Evolutionary conservation across 1,140 invertebrate species (phyloP), one percentile per base, ranked within the genome.

Genomic region (Maconellicoccus hirsutus): DNA sequence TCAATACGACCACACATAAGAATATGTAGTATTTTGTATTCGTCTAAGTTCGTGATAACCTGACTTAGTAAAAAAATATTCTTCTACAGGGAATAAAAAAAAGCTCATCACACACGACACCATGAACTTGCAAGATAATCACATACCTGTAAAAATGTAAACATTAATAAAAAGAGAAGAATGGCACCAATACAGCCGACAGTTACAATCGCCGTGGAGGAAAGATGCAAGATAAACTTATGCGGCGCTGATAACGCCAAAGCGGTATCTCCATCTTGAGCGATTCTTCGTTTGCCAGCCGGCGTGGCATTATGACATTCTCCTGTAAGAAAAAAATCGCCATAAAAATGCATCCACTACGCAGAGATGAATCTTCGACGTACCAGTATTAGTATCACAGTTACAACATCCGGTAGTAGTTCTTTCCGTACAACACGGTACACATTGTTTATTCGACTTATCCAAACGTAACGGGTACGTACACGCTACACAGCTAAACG

Each of bases 271-370:
- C 85, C 82, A 14, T 79, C 79, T 74, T 85, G 80, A 0, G 87
- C 84, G 61, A 88, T 89, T 59, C 87, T 82, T n/a, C 88, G 81
- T 76, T 90, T 89, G 22, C 87, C 88, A 26, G 86, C 87, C 19
- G 87, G 86, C 0, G 87, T 87, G 19, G 70, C 14, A 29, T 74
- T 75, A 39, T 77, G 76, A 70, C 77, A 78, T 69, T 75, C 75
- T 14, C 77, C 77, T 77, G 71, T 29, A 73, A 66, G n/a, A 26
- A 25, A 21, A 21, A 42, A 26, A 26, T 3, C 21, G 4, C 19
- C 26, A 29, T 3, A 16, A 38, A 6, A 21, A 19, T 19, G 12
- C n/a, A 33, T 8, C 23, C 42, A 21, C 7, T 14, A n/a, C 3
- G 12, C 4, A 3, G 29, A 6, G 29, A 33, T 8, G 16, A 52